Base-by-base conservation (phyloP, 2,888 invertebrate genomes). In the Julus scandinavius region DNA sequence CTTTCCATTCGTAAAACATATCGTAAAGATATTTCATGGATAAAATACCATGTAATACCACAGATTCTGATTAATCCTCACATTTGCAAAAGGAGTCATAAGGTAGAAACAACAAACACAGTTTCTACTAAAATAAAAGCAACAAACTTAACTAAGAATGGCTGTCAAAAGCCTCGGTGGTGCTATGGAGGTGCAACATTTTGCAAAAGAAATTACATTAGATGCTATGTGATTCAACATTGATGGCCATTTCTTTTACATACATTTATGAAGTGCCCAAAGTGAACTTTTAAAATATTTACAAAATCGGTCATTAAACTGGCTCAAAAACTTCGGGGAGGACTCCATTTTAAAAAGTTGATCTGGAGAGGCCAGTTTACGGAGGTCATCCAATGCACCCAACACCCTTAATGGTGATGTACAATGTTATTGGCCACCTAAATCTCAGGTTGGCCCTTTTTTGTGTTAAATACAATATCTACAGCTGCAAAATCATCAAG, bases 241-340 rank as follows among this genome's bases (percentile, higher is more conserved):
- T 17, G 17, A 50, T 50, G 50, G 2, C 17, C 58, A 58, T 58
- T 58, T 17, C 17, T 58, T 58, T 17, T 58, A 58, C 58, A 58
- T 58, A 58, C 17, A 58, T 58, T 58, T 17, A 58, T 58, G 17
- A 58, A 58, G 58, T 58, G 58, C 63, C 63, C n/a, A 63, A 20
- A 20, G 63, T 63, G 20, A 63, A 63, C 63, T 63, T 63, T 17
- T 1, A 7, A 63, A 63, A 20, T 63, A 63, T 63, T 63, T 63
- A 63, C 63, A 63, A 63, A 63, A 63, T 20, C 63, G 63, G 15
- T 63, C n/a, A 63, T 63, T 63, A 63, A 63, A 63, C 20, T 63
- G 63, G 63, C 63, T 63, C 63, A 63, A 63, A 63, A 20, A 20
- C 63, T 63, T n/a, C 7, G 63, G n/a, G 63, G 15, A 13, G 29